Evolutionary conservation across 2,797 vertebrate species (phyloP), one percentile per base, ranked within the genome.

Genomic region (Toxotes lorentzi): DNA sequence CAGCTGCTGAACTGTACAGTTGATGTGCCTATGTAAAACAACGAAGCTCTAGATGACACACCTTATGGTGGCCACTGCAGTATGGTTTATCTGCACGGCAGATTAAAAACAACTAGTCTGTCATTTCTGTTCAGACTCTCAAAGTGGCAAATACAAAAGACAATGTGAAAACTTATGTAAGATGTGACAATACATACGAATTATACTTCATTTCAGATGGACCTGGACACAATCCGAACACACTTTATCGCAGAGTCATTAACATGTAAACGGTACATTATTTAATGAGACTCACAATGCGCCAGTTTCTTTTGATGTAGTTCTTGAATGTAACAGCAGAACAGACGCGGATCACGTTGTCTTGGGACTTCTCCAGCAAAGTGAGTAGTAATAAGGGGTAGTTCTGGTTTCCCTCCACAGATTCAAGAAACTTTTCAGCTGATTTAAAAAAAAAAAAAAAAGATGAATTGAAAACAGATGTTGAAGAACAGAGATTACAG

Each of bases 241-340:
- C 17, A 72, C 17, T 32, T 4, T 9, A 38, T 10, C 4, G 21
- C 10, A 56, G 9, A 56, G 34, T 30, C 0, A 60, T 23, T 5
- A 34, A 67, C 30, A 79, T 45, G 35, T 32, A 32, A 70, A 69
- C 14, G 19, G 12, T 6, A 3, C 67, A 11, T 30, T 61, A 41
- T 8, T 43, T 30, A 2, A 17, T 2, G 2, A 73, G 41, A 98
- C 98, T 94, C 94, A 99, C 98, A 91, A 98, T 95, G 90, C 98
- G 97, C 98, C 98, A 99, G 92, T 99, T 99, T 92, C 98, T 97
- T 93, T 99, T 99, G 87, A 99, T 98, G 84, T 98, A 99, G 86
- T 99, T 99, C 93, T 99, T 99, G 92, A 99, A 99, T 0, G 98
- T 99, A 70, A 99, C 98, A 56, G 98, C 98, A 30, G 98, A 95